Evolutionary conservation across 2,797 vertebrate genomes (phyloP).

Genomic region (Clamator glandarius): DNA sequence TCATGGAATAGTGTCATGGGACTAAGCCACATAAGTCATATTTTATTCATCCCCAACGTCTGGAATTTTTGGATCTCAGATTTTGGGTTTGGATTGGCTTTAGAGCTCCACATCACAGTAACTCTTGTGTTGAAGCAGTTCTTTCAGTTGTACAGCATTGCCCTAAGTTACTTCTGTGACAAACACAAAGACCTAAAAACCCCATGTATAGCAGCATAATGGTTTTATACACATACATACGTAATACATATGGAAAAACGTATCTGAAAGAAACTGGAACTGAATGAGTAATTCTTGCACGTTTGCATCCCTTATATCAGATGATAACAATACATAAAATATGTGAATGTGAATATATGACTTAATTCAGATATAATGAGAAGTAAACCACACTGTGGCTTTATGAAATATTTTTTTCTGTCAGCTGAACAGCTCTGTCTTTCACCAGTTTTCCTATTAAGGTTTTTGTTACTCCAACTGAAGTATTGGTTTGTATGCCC

Average conservation of each 20-base stretch:
- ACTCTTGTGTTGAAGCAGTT: not conserved
- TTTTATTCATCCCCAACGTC: not conserved
- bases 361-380: not conserved
- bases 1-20: not conserved
- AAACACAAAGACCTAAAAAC: not conserved
- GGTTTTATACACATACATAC: not conserved
- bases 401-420: not conserved
- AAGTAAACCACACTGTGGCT: not conserved
- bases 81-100: slow-evolving; percentile 12
- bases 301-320: not conserved
- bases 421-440: not conserved
- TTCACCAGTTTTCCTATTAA: not conserved
- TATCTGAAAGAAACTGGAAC: not conserved
- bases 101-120: not conserved
- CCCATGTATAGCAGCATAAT: not conserved
- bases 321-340: not conserved
- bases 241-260: not conserved
- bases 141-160: not conserved
- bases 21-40: not conserved
- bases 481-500: not conserved
- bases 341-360: not conserved
- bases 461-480: not conserved
- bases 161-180: not conserved
- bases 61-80: slow-evolving; percentile 8
- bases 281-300: not conserved